These are phyloP conservation scores for Enteromius viviparus DNA, from an alignment of 2,797 vertebrate species.

Conservation along the genomic window DNA sequence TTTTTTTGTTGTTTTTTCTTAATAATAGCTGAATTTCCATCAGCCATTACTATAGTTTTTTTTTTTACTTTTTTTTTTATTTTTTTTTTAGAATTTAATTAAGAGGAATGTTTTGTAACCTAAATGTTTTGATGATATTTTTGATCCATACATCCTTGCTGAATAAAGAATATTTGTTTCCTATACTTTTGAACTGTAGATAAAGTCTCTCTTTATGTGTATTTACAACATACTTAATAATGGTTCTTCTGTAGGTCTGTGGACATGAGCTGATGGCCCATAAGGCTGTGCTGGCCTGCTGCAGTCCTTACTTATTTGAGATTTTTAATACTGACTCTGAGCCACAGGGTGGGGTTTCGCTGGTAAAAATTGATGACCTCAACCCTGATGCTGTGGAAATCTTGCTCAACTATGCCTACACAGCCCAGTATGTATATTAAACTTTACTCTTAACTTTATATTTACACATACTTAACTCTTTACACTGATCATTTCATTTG, in stretches of 20 bases:
- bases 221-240: not conserved
- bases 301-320: slow-evolving; percentile 97
- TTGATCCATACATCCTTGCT: not conserved
- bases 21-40: not conserved
- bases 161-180: not conserved
- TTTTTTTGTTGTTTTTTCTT: too few species aligned
- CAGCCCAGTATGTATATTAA: slow-evolving; percentile 87
- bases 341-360: slow-evolving; percentile 86
- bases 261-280: slow-evolving; percentile 96
- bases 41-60: too few species aligned
- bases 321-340: slow-evolving; percentile 95
- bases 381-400: slow-evolving; percentile 95
- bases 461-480: not conserved
- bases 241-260: slow-evolving; percentile 82
- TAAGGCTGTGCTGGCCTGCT: slow-evolving; percentile 95
- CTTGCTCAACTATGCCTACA: slow-evolving; percentile 96
- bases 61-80: too few species aligned
- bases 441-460: not conserved
- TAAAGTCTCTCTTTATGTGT: not conserved
- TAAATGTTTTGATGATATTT: not conserved
- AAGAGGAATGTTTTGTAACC: not conserved
- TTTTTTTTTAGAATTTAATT: not conserved
- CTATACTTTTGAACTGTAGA: not conserved
- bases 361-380: slow-evolving; percentile 95
- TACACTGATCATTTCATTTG: not conserved